Conservation (phyloP, 1,140 invertebrate species). For the Papilio helenus region DNA sequence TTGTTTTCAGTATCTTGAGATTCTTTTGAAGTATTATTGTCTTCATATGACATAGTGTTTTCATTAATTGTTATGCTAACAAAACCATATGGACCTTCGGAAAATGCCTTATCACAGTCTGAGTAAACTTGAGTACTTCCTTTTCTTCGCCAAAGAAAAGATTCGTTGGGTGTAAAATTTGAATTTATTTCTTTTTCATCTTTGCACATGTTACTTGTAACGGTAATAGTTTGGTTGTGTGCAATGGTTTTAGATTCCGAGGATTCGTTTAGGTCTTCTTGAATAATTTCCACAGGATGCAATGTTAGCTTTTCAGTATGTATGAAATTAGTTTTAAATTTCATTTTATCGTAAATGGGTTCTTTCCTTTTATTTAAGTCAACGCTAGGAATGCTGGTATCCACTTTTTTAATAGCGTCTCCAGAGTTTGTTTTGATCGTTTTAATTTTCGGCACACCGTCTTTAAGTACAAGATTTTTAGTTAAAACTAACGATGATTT, state of each 20-base stretch:
- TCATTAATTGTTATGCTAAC: constrained; percentile 63
- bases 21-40: constrained; percentile 47
- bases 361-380: constrained; percentile 67
- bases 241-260: constrained; percentile 25
- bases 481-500: constrained; percentile 77
- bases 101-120: constrained; percentile 65
- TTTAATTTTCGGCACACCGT: constrained; percentile 80
- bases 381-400: constrained; percentile 45
- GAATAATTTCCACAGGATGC: constrained; percentile 77
- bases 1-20: constrained; percentile 48
- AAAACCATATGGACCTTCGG: constrained; percentile 68
- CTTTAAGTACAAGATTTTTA: constrained; percentile 79
- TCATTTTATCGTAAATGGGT: constrained; percentile 74
- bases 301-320: constrained; percentile 73
- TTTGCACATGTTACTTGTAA: constrained; percentile 47
- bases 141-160: constrained; percentile 80
- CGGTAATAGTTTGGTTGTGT: constrained; percentile 25
- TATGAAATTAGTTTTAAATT: constrained; percentile 77
- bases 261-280: constrained; percentile 67
- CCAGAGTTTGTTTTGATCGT: constrained; percentile 63
- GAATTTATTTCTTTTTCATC: constrained; percentile 64
- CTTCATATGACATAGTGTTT: constrained; percentile 49
- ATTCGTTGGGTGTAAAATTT: constrained; percentile 78
- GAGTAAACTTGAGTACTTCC: constrained; percentile 70
- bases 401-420: constrained; percentile 48